phyloP scores from a whole-genome alignment of 2,113 vertebrate genomes.

The Leptosomus discolor region DNA sequence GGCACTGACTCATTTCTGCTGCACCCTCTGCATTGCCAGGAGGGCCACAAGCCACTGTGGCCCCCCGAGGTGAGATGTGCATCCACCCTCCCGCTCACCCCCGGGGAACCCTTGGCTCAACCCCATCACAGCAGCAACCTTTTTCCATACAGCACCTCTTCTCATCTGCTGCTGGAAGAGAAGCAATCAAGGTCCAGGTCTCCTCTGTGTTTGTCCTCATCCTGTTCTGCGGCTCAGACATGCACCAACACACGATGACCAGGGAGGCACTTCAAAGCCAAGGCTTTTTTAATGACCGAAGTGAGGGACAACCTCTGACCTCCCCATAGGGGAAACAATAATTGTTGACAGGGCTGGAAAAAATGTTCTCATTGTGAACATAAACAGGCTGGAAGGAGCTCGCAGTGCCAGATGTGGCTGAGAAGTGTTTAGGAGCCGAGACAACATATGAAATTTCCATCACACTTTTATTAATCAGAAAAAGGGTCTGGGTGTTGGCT shows the following conservation, averaged over 20 bases:
- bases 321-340: not conserved
- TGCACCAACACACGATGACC: rapidly evolving
- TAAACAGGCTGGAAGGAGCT: constrained; percentile 34
- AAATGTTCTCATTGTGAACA: constrained; percentile 54
- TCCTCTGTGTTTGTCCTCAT: rapidly evolving
- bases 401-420: constrained; percentile 24
- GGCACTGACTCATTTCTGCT: not conserved
- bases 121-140: not conserved
- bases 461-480: constrained; percentile 37
- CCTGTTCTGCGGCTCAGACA: not conserved
- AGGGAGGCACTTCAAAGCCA: not conserved
- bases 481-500: not conserved
- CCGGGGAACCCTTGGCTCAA: rapidly evolving
- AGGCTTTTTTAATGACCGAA: not conserved
- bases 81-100: not conserved
- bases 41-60: not conserved
- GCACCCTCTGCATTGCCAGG: not conserved
- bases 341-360: constrained; percentile 47
- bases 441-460: constrained; percentile 51
- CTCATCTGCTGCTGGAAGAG: not conserved
- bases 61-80: not conserved
- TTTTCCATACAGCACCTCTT: not conserved
- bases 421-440: constrained; percentile 35
- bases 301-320: not conserved
- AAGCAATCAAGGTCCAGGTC: not conserved